Evolutionary conservation across 1,140 invertebrate species (phyloP).

Genomic region (Neotoxoptera formosana): DNA sequence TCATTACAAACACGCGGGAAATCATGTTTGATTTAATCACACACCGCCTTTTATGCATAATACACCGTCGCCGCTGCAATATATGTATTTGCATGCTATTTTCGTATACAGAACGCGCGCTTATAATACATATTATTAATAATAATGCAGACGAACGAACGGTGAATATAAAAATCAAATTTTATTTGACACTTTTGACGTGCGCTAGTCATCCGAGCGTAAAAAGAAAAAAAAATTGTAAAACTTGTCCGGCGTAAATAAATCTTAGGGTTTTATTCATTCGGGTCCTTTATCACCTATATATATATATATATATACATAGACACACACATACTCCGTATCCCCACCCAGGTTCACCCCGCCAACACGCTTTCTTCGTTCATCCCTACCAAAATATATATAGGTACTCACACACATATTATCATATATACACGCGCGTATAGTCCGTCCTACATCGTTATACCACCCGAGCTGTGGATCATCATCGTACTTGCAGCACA

Average conservation of each 20-base stretch:
- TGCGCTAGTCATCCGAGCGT: neutral
- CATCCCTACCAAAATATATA: neutral
- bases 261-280: constrained; percentile 33
- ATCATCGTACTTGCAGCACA: neutral
- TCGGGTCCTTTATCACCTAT: neutral
- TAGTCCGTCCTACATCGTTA: neutral
- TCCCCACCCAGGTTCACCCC: neutral
- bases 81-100: neutral
- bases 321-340: no score
- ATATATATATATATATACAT: neutral
- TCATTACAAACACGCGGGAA: neutral
- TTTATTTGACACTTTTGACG: constrained; percentile 44
- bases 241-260: neutral
- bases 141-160: neutral
- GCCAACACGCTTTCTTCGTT: neutral
- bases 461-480: neutral
- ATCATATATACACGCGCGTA: neutral
- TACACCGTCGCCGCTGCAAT: neutral
- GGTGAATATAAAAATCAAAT: constrained; percentile 40
- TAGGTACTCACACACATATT: no score
- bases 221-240: constrained; percentile 4
- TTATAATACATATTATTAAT: neutral
- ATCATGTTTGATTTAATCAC: neutral
- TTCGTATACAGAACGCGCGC: neutral
- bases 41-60: neutral